Conservation (phyloP, 2,888 invertebrate species). For the Elmis aenea region DNA sequence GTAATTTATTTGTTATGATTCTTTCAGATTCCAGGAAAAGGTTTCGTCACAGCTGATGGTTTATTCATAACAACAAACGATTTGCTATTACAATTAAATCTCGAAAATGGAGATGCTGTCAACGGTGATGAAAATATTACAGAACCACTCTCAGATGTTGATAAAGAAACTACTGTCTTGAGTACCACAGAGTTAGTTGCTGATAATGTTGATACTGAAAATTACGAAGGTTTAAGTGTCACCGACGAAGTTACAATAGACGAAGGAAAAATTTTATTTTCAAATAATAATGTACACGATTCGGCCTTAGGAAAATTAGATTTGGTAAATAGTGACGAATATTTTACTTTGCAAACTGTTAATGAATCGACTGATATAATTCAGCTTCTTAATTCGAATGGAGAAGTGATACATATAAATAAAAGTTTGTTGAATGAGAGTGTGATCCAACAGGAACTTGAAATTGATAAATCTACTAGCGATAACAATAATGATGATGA, state of each 20-base stretch:
- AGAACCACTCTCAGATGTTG: too few relatives aligned
- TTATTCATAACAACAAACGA: slow-evolving; percentile 31
- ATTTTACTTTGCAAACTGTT: slow-evolving; percentile 3
- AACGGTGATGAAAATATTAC: slow-evolving; percentile 5
- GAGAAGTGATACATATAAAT: slow-evolving; percentile 26
- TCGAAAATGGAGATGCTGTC: slow-evolving; percentile 9
- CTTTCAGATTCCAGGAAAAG: slow-evolving; percentile 28
- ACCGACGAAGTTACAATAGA: neutral
- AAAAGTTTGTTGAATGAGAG: slow-evolving; percentile 18
- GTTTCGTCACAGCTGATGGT: slow-evolving; percentile 28
- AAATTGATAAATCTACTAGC: slow-evolving; percentile 2
- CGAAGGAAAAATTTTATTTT: neutral
- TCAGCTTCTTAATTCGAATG: slow-evolving; percentile 33
- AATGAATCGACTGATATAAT: slow-evolving; percentile 23
- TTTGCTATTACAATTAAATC: slow-evolving; percentile 26
- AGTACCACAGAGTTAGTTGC: neutral
- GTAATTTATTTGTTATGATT: too few relatives aligned
- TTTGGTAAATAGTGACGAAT: slow-evolving; percentile 1
- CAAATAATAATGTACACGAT: neutral
- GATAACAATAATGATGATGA: neutral
- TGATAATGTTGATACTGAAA: neutral
- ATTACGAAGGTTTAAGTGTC: neutral
- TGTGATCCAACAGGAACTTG: slow-evolving; percentile 1
- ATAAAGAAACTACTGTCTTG: too few relatives aligned
- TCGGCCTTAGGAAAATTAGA: neutral